These are phyloP conservation scores for Mythimna pallens DNA, from an alignment of 2,888 invertebrate species.

Conservation along the genomic window DNA sequence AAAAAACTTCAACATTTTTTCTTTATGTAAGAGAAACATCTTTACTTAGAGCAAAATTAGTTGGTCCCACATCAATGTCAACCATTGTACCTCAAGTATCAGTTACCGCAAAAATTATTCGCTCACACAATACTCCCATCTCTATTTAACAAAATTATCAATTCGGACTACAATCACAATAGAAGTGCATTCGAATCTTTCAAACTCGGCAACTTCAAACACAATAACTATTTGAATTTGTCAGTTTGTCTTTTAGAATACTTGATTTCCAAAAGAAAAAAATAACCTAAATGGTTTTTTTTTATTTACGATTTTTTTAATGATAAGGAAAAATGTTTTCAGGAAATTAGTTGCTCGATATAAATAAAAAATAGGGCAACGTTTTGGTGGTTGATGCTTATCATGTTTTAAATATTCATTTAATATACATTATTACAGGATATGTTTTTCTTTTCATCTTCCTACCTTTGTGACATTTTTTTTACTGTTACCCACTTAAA, in stretches of 20 bases:
- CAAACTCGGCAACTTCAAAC: conserved; percentile 78
- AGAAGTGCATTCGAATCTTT: conserved; percentile 67
- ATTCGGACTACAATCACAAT: conserved; percentile 67
- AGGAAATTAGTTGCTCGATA: neutral
- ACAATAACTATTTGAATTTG: conserved; percentile 45
- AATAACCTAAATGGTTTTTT: neutral
- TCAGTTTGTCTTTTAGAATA: conserved; percentile 41
- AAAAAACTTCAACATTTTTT: conserved; percentile 33
- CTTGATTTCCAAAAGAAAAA: neutral
- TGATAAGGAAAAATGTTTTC: neutral
- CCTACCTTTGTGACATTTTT: neutral
- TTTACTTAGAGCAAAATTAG: conserved; percentile 70
- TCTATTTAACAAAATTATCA: conserved; percentile 89
- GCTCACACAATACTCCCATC: conserved; percentile 80
- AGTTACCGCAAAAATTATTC: conserved; percentile 89
- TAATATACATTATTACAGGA: conserved; percentile 16
- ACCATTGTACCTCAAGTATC: conserved; percentile 85
- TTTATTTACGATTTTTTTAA: neutral
- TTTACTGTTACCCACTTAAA: too few relatives aligned
- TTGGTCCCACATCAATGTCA: conserved; percentile 84
- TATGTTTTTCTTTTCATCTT: neutral
- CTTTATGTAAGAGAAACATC: conserved; percentile 43
- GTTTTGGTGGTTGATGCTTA: neutral
- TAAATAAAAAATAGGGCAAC: neutral
- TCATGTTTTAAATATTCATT: conserved; percentile 17